A percentile compares a stretch with the other conserved stretches of the same genome.
Conservation (phyloP, 2,888 invertebrate genomes). For the Hecatera dysodea region DNA sequence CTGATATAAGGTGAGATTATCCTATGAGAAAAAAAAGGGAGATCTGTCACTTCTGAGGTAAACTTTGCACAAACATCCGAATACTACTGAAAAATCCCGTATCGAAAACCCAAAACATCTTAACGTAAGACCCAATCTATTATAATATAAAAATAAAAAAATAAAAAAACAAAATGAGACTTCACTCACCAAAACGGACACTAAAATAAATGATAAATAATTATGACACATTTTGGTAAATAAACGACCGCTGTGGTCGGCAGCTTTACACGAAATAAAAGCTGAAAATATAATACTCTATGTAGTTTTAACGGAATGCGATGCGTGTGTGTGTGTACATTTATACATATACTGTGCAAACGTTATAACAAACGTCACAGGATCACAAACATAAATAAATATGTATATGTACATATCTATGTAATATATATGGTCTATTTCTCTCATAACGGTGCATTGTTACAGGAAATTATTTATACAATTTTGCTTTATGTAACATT, state of each 20-base stretch:
- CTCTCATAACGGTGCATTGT: too few species aligned
- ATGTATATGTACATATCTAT: too few species aligned
- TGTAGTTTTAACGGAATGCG: not conserved
- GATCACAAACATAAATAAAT: conserved; percentile 37
- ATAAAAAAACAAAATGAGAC: not conserved
- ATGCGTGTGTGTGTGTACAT: not conserved
- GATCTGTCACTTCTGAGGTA: not conserved
- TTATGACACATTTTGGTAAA: conserved; percentile 29
- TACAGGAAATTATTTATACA: too few species aligned
- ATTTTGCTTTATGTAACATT: too few species aligned
- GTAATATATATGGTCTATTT: too few species aligned
- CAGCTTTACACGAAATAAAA: conserved; percentile 27
- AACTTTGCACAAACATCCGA: not conserved
- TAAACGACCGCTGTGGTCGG: conserved; percentile 13
- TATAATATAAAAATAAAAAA: not conserved
- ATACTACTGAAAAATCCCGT: too few species aligned
- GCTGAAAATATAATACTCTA: too few species aligned
- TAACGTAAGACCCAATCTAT: not conserved
- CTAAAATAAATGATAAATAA: conserved; percentile 3
- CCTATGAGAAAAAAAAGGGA: too few species aligned
- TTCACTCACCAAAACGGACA: conserved; percentile 40
- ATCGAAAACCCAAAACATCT: not conserved
- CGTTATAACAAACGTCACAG: not conserved
- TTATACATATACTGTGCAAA: not conserved
- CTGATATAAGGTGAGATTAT: too few species aligned